A percentile compares a stretch with the other conserved stretches of the same genome.
Conservation (phyloP, 2,797 vertebrate genomes). For the Rhyacichthys aspro region DNA sequence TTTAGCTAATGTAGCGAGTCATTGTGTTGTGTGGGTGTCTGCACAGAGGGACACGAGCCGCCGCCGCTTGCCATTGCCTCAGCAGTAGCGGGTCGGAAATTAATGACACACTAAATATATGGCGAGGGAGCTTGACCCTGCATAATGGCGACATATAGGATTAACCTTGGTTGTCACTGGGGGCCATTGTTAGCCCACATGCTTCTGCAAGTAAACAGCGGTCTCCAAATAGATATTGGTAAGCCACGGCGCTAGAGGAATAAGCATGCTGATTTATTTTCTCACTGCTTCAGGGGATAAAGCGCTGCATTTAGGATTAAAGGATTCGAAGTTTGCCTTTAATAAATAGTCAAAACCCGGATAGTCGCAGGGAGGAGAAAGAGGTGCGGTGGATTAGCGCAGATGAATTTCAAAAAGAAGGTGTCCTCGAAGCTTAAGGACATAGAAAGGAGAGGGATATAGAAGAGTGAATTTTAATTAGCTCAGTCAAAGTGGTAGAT, state of each 20-base stretch:
- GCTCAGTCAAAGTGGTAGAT: too few relatives aligned
- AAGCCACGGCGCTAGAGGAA: conserved; percentile 42
- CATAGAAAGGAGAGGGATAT: conserved; percentile 5
- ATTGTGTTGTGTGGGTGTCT: conserved; percentile 68
- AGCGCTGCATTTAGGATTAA: conserved; percentile 80
- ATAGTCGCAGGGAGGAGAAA: conserved; percentile 33
- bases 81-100: conserved; percentile 87
- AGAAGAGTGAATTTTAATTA: conserved; percentile 7
- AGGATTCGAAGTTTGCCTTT: conserved; percentile 78
- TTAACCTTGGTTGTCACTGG: conserved; percentile 85
- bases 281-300: conserved; percentile 70
- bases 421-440: conserved; percentile 47
- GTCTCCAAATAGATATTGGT: conserved; percentile 64
- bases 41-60: conserved; percentile 79
- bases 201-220: conserved; percentile 65
- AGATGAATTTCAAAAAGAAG: conserved; percentile 58
- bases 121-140: conserved; percentile 83
- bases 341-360: conserved; percentile 70
- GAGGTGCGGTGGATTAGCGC: conserved; percentile 63
- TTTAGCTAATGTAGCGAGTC: conserved; percentile 97
- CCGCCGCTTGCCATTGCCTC: conserved; percentile 49
- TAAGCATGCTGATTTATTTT: conserved; percentile 74
- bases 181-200: conserved; percentile 75
- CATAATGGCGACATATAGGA: conserved; percentile 85
- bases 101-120: conserved; percentile 87